phyloP scores from a whole-genome alignment of 2,113 vertebrate species.

The Oreocharis arfaki region DNA sequence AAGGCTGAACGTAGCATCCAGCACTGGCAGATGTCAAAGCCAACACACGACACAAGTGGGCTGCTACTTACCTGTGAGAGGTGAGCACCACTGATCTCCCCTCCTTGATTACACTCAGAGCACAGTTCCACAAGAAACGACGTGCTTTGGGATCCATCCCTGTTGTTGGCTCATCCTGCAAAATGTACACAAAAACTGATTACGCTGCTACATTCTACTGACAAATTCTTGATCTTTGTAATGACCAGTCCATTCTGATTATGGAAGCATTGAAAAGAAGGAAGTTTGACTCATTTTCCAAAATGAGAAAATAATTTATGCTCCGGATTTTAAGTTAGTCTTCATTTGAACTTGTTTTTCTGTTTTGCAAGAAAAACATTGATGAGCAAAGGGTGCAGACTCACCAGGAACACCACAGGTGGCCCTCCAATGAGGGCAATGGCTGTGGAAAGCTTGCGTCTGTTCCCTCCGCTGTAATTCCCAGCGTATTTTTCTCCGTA shows the following conservation, averaged over 20 bases:
- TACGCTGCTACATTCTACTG: background rate
- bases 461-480: constrained; percentile 95
- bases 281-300: background rate
- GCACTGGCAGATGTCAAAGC: background rate
- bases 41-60: background rate
- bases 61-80: constrained; percentile 84
- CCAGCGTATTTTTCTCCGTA: constrained; percentile 90
- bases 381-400: constrained; percentile 20
- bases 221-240: background rate
- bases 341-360: background rate
- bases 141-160: constrained; percentile 98
- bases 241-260: background rate
- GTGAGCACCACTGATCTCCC: constrained; percentile 94
- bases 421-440: constrained; percentile 93
- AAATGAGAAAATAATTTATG: background rate
- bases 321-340: background rate
- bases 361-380: background rate
- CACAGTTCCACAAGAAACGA: constrained; percentile 93
- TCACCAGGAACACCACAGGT: constrained; percentile 95
- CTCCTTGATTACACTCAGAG: constrained; percentile 90
- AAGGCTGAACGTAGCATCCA: background rate
- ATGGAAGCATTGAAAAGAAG: background rate
- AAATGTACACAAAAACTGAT: background rate
- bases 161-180: constrained; percentile 95
- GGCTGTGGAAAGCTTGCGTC: constrained; percentile 95